phyloP scores from a whole-genome alignment of 2,888 invertebrate genomes.

The Sphaerophoria taeniata region DNA sequence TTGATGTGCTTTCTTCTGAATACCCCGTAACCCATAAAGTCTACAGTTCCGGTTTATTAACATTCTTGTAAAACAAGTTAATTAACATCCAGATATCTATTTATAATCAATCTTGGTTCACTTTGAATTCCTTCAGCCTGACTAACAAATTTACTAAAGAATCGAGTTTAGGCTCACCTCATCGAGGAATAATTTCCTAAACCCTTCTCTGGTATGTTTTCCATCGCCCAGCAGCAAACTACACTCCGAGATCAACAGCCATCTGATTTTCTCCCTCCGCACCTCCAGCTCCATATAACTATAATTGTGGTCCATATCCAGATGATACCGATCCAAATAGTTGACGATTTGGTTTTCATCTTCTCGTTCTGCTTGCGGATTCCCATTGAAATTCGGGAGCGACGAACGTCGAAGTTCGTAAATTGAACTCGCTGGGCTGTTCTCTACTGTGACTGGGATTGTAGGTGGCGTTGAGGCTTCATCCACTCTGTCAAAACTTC shows the following conservation, averaged over 20 bases:
- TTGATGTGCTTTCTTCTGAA: too few species aligned
- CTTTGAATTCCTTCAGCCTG: too few species aligned
- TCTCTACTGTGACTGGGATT: constrained; percentile 33
- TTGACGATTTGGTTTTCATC: constrained; percentile 77
- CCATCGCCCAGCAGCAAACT: constrained; percentile 82
- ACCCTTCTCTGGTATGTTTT: constrained; percentile 82
- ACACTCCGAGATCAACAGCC: constrained; percentile 83
- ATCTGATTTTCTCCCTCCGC: constrained; percentile 82
- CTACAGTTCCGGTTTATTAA: too few species aligned
- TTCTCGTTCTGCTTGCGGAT: constrained; percentile 76
- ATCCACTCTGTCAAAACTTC: constrained; percentile 2
- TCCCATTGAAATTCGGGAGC: constrained; percentile 23
- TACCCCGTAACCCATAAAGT: too few species aligned
- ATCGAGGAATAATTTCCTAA: constrained; percentile 81
- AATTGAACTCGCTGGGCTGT: constrained; percentile 30
- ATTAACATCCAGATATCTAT: too few species aligned
- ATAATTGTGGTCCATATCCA: constrained; percentile 82
- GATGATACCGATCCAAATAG: constrained; percentile 81
- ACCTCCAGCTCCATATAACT: constrained; percentile 83
- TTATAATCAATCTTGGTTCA: too few species aligned
- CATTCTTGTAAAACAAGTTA: too few species aligned
- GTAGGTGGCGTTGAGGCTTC: constrained; percentile 29
- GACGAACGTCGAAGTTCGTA: constrained; percentile 41
- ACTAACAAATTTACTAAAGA: too few species aligned
- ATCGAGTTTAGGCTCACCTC: constrained; percentile 78